A percentile compares a stretch with the other conserved stretches of the same genome.
Conservation (phyloP, 2,888 invertebrate genomes). For the Sphaerophoria rueppellii region DNA sequence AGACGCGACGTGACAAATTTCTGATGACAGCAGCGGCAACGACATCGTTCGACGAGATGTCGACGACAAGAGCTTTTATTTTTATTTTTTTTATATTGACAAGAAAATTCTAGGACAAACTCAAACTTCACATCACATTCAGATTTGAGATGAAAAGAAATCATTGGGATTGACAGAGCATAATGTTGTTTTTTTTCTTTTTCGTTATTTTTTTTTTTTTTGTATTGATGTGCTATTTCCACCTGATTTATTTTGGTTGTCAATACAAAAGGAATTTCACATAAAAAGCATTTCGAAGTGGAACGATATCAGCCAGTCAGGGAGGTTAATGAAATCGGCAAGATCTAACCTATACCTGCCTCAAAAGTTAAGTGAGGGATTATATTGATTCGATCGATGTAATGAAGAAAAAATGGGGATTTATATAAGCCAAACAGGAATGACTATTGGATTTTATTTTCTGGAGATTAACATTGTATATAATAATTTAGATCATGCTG, state of each 20-base stretch:
- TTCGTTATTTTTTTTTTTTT: no score
- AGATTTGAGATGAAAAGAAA: conserved; percentile 6
- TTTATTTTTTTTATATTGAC: background rate
- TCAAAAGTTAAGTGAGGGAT: no score
- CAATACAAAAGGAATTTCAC: background rate
- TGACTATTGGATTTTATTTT: no score
- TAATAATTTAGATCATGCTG: no score
- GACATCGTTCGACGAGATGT: background rate
- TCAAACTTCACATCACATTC: background rate
- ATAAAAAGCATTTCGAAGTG: background rate
- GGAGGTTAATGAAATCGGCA: background rate
- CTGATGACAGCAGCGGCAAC: background rate
- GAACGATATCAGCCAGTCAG: background rate
- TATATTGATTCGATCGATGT: no score
- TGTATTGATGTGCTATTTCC: conserved; percentile 5
- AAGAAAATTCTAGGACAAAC: background rate
- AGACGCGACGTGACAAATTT: background rate
- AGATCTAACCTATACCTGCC: background rate
- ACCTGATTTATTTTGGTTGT: background rate
- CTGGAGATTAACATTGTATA: no score
- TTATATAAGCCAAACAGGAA: no score
- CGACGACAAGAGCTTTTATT: background rate
- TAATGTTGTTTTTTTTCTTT: background rate
- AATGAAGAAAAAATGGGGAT: no score
- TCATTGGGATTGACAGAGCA: background rate